Percentiles rank a stretch among this genome's conserved stretches.
These are phyloP conservation scores for Drosophila percnosoma DNA, from an alignment of 2,888 invertebrate genomes.

Conservation along the genomic window DNA sequence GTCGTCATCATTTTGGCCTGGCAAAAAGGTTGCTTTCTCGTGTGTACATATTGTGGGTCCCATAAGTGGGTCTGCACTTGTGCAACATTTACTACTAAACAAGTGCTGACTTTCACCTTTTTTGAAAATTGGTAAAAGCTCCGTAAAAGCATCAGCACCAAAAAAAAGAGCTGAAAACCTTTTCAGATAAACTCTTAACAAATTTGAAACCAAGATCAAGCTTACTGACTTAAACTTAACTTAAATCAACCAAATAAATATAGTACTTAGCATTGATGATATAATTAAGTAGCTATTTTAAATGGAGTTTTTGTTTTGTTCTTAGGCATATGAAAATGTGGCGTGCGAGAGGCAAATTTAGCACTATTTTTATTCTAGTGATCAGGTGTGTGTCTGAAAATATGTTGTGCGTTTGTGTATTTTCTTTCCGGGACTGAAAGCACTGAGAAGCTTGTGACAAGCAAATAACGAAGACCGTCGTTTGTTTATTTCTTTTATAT, in stretches of 20 bases:
- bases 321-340: not conserved
- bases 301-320: not conserved
- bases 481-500: constrained; percentile 63
- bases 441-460: constrained; percentile 39
- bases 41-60: not conserved
- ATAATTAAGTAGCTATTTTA: not conserved
- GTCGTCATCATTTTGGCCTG: constrained; percentile 15
- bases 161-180: not conserved
- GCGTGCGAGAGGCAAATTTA: not conserved
- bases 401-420: constrained; percentile 2
- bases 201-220: not conserved
- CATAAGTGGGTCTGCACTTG: constrained; percentile 6
- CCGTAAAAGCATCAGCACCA: not conserved
- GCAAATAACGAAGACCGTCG: constrained; percentile 48
- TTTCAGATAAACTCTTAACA: not conserved
- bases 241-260: too few species aligned
- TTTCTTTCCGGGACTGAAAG: constrained; percentile 15
- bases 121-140: not conserved
- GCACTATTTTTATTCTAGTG: constrained; percentile 4
- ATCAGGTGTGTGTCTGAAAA: constrained; percentile 10
- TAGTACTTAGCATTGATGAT: not conserved
- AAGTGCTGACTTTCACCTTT: constrained; percentile 1
- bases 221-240: not conserved
- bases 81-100: not conserved
- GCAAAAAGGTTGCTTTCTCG: constrained; percentile 5